These are phyloP conservation scores for Notechis scutatus DNA, from an alignment of 2,113 vertebrate species.

Conservation along the genomic window DNA sequence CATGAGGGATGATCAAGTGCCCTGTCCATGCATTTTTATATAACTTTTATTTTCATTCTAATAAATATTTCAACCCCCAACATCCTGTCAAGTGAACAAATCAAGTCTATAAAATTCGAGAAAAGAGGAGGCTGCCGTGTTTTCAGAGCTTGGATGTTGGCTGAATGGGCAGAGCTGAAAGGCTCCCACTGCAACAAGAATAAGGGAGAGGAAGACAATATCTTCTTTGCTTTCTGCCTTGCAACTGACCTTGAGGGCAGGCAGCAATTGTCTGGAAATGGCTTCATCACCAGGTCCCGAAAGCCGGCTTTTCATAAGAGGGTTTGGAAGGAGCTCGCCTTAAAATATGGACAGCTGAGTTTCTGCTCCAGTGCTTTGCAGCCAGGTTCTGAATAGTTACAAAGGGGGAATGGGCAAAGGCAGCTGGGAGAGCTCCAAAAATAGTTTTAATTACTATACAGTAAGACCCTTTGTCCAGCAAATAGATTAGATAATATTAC, in stretches of 20 bases:
- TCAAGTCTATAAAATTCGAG: background rate
- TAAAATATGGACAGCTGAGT: conserved; percentile 57
- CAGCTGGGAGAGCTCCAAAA: conserved; percentile 38
- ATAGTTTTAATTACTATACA: conserved; percentile 72
- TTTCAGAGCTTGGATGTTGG: background rate
- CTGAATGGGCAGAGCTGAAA: conserved; percentile 1
- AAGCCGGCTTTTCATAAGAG: conserved; percentile 53
- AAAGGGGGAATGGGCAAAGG: conserved; percentile 48
- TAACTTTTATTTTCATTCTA: background rate
- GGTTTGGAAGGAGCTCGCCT: conserved; percentile 55
- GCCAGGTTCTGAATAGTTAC: conserved; percentile 58
- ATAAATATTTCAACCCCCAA: background rate
- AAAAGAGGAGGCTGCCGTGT: background rate
- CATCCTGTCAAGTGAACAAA: background rate
- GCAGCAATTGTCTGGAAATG: conserved; percentile 52
- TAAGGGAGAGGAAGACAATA: conserved; percentile 20
- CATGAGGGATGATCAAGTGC: background rate
- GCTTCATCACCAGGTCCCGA: conserved; percentile 33
- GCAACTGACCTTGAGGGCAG: conserved; percentile 25
- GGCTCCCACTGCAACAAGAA: background rate
- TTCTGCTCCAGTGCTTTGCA: conserved; percentile 60
- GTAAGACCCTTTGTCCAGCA: conserved; percentile 65
- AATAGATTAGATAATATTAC: conserved; percentile 63
- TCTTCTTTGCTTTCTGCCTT: conserved; percentile 15
- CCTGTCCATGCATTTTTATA: background rate